phyloP scores from a whole-genome alignment of 92 coral and sea anemone genomes.

The Epizoanthus rinbou region DNA sequence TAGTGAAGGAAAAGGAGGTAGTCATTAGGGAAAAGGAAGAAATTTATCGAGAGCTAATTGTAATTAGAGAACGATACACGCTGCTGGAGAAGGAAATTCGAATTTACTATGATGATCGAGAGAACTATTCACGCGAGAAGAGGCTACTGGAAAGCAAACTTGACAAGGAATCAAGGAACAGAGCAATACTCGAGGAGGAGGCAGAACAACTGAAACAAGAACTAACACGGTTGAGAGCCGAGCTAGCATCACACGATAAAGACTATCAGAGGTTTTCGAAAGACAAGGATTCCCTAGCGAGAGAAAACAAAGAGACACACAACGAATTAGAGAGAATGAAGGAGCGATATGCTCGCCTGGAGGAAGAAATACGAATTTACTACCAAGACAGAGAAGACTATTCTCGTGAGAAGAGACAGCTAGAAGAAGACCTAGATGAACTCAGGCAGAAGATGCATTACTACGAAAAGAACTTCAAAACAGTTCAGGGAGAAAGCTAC shows the following conservation, averaged over 20 bases:
- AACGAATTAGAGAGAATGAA: constrained; percentile 26
- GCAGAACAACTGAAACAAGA: no score
- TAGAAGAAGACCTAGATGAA: constrained; percentile 15
- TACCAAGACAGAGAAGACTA: constrained; percentile 40
- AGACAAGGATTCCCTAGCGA: constrained; percentile 25
- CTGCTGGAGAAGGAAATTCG: constrained; percentile 61
- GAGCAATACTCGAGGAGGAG: no score
- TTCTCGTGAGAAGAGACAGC: constrained; percentile 18
- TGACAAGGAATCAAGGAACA: not conserved
- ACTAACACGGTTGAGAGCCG: no score
- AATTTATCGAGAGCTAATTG: constrained; percentile 62
- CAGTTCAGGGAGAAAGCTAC: not conserved
- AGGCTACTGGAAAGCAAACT: constrained; percentile 23
- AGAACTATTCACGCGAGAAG: constrained; percentile 29
- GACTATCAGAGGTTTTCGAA: not conserved
- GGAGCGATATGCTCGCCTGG: constrained; percentile 39
- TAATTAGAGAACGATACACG: constrained; percentile 62
- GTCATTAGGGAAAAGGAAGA: constrained; percentile 57
- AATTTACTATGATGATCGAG: constrained; percentile 28
- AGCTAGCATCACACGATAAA: no score
- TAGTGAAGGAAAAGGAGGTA: constrained; percentile 37
- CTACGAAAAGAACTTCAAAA: no score
- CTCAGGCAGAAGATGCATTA: constrained; percentile 4
- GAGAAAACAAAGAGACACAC: constrained; percentile 43
- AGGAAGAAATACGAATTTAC: constrained; percentile 39